Evolutionary conservation across 1,140 invertebrate species (phyloP).

Genomic region (Ylistrum balloti): DNA sequence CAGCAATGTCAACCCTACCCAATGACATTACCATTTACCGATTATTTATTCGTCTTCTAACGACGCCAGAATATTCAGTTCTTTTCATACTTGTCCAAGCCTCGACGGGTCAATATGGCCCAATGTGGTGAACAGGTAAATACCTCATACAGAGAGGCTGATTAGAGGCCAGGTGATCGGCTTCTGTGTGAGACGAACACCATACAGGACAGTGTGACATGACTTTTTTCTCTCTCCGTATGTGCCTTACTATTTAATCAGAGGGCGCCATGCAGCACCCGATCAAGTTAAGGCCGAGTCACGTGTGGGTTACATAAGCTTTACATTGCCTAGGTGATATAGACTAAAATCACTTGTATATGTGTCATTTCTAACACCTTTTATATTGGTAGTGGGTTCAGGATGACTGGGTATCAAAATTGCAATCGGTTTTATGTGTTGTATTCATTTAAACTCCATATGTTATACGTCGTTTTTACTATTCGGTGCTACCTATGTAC

Average conservation of each 20-base stretch:
- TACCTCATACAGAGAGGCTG: not conserved
- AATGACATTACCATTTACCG: too few relatives aligned
- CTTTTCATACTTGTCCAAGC: too few relatives aligned
- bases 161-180: not conserved
- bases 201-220: not conserved
- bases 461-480: not conserved
- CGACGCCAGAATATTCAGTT: too few relatives aligned
- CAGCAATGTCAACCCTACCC: too few relatives aligned
- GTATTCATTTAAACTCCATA: not conserved
- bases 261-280: not conserved
- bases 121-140: too few relatives aligned
- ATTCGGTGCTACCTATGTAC: not conserved
- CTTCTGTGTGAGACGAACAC: not conserved
- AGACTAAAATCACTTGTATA: not conserved
- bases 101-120: too few relatives aligned
- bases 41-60: too few relatives aligned
- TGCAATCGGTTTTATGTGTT: not conserved
- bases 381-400: not conserved
- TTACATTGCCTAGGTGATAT: not conserved
- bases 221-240: not conserved
- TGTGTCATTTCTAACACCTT: not conserved
- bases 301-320: not conserved
- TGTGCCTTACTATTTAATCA: not conserved
- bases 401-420: not conserved
- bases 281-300: not conserved